These are phyloP conservation scores for Vanessa tameamea DNA, from an alignment of 1,140 invertebrate genomes.

Conservation along the genomic window DNA sequence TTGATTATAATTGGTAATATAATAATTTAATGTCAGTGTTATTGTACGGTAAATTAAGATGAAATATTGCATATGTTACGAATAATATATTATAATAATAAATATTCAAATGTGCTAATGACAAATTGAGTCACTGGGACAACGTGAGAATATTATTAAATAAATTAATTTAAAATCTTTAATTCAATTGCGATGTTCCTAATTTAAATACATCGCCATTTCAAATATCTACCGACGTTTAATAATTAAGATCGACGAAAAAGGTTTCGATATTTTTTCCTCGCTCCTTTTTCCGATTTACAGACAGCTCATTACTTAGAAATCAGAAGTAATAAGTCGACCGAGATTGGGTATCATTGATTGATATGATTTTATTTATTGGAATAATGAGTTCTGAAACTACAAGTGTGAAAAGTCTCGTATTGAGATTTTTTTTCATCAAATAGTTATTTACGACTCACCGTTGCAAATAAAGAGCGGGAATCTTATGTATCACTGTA, in stretches of 20 bases:
- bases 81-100: slow-evolving; percentile 1
- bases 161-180: background rate
- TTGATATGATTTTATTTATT: slow-evolving; percentile 1
- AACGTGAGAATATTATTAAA: background rate
- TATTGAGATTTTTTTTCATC: background rate
- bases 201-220: background rate
- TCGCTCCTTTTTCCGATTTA: background rate
- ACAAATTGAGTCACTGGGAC: background rate
- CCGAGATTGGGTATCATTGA: background rate
- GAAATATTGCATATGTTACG: background rate
- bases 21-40: background rate
- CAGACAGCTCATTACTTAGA: background rate
- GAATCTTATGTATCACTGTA: slow-evolving; percentile 40
- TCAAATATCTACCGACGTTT: background rate
- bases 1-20: background rate
- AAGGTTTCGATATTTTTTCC: background rate
- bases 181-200: background rate
- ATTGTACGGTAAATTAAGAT: background rate
- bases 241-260: background rate
- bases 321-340: background rate
- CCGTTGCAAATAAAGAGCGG: slow-evolving; percentile 37
- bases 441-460: slow-evolving; percentile 19
- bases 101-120: background rate
- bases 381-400: slow-evolving; percentile 2
- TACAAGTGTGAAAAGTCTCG: background rate